Base-by-base conservation (phyloP, 2,888 invertebrate genomes). In the Candidula unifasciata region DNA sequence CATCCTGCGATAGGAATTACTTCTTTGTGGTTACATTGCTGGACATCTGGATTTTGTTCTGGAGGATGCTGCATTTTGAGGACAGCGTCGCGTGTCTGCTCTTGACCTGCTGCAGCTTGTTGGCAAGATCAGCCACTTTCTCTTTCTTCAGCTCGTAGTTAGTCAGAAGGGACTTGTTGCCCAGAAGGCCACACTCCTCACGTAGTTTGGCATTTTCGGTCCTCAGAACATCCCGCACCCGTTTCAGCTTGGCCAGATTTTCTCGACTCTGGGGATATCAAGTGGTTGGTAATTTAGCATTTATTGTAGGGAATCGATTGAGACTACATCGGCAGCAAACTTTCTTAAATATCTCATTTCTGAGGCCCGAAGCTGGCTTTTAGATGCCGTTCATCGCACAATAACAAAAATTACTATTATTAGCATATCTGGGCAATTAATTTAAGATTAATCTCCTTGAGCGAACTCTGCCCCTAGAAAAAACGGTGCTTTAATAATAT, bases 151-250 rank as follows among this genome's bases (percentile, higher is more conserved):
- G 92, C 89, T 95, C 94, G 93, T 94, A 95, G 89, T 95, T 95
- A 78, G 93, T 88, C 33, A 95, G 89, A 76, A 95, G 90, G 21
- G 93, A 93, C 82, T 94, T 93, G 89, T 95, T 94, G 1, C 94
- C 94, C n/a, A 95, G 90, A 52, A 95, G 91, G 24, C 95, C 95
- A 86, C 94, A 94, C 81, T 94, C 94, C 86, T 94, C 93, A 78
- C 93, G 90, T 79, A 95, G 88, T 85, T 92, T 92, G 37, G 93
- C 92, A 71, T 94, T 94, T 88, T 94, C 93, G 27, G 91, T 91
- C 81, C 95, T 91, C 81, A 94, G 92, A 2, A 89, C 90, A 88
- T 95, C 95, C 57, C 95, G 90, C 21, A 93, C 92, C 87, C 91
- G 94, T 93, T 91, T 95, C 78, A 88, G 92, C 85, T 92, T 92